Conservation (phyloP, 2,888 invertebrate species). For the Pristionchus fissidentatus region DNA sequence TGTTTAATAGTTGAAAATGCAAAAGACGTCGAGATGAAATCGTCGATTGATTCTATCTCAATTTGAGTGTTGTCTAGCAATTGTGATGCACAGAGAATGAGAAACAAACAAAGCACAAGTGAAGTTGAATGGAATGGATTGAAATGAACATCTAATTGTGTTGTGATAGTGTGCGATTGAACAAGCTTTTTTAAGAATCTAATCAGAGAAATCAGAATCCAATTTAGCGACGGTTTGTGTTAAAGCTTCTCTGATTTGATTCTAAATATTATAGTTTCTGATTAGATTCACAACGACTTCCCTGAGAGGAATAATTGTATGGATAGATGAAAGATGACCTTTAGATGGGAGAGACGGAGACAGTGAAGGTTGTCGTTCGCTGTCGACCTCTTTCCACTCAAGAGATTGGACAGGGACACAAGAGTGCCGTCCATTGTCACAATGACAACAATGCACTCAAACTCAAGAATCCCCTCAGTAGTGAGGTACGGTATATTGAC, state of each 20-base stretch:
- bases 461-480: slow-evolving; percentile 13
- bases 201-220: no score
- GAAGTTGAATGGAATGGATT: neutral
- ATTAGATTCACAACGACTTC: no score
- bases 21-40: slow-evolving; percentile 27
- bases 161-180: no score
- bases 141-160: no score
- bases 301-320: no score
- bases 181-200: no score
- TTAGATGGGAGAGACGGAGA: slow-evolving; percentile 81
- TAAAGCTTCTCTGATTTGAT: no score
- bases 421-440: slow-evolving; percentile 67
- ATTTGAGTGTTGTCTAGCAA: neutral
- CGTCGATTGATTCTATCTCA: slow-evolving; percentile 28
- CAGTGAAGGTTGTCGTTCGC: slow-evolving; percentile 95
- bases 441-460: slow-evolving; percentile 1
- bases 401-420: slow-evolving; percentile 85
- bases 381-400: slow-evolving; percentile 91
- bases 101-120: neutral
- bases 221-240: no score
- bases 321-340: no score
- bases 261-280: no score
- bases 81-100: neutral
- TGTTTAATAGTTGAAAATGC: neutral
- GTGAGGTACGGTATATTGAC: slow-evolving; percentile 34